Base-by-base conservation (phyloP, 2,797 vertebrate genomes). In the Erpetoichthys calabaricus region DNA sequence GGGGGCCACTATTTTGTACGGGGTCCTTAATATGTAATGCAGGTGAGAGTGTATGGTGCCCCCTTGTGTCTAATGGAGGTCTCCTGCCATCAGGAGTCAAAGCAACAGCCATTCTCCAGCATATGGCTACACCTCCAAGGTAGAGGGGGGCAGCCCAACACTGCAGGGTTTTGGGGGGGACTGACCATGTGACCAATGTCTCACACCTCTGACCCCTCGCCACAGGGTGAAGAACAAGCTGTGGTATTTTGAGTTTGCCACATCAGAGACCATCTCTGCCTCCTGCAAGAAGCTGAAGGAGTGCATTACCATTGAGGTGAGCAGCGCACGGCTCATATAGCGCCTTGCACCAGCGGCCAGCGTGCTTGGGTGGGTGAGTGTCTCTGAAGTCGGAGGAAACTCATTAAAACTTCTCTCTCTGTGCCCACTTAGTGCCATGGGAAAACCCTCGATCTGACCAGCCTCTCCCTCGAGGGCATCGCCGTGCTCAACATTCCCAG, bases 401-500 rank as follows among this genome's bases (percentile, higher is more conserved):
- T 25, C 25, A 25, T 25, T 25, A 25, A 25, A 25, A 25, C 25
- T 41, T 56, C 53, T 9, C 64, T 4, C 5, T 8, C 6, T 9
- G 8, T 3, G 5, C 51, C 8, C 9, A 7, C 42, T 43, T 60
- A 97, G 94, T 93, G 91, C 66, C 89, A 86, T 10, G 88, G 88
- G 55, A 84, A 68, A 57, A 68, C 66, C 1, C 64, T 97, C 68
- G 88, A 91, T 67, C 80, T 97, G 68, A 84, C 81, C 56, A 67
- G 57, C 60, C 55, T 77, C 8, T 83, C 88, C 4, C 75, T 95
- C 63, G 90, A 89, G 64, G 91, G 90, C 52, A 82, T 97, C 10
- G 92, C 93, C 3, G 75, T 97, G 50, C 86, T 97, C 60, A 97
- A 97, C 78, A 97, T 97, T 79, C 92, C 94, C 67, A 97, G 93